A percentile compares a stretch with the other conserved stretches of the same genome.
Evolutionary conservation across 2,797 vertebrate species (phyloP).

Genomic region (Nothura maculosa): DNA sequence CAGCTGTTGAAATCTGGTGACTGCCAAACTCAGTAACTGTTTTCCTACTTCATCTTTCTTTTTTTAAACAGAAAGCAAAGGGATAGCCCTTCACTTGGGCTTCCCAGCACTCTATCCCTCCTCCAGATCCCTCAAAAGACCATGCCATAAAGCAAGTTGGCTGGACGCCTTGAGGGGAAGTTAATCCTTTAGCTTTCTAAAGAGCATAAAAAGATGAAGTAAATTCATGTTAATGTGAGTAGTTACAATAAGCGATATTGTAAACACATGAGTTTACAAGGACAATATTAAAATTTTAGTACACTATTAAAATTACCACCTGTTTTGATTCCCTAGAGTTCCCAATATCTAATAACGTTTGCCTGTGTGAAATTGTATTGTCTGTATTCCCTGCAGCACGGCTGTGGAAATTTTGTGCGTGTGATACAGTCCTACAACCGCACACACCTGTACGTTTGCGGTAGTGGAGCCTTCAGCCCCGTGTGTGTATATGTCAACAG

Average conservation of each 20-base stretch:
- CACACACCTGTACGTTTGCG: constrained; percentile 95
- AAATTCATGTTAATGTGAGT: not conserved
- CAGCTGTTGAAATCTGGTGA: not conserved
- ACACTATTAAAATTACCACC: not conserved
- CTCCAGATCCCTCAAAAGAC: not conserved
- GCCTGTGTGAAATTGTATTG: not conserved
- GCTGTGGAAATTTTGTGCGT: constrained; percentile 96
- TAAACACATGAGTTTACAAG: not conserved
- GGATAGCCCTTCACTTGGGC: too few relatives aligned
- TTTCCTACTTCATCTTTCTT: not conserved
- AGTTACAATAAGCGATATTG: not conserved
- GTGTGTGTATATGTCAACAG: constrained; percentile 94
- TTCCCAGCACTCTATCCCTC: not conserved
- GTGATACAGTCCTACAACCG: constrained; percentile 95
- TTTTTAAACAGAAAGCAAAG: not conserved
- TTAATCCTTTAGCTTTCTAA: not conserved
- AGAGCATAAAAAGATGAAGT: not conserved
- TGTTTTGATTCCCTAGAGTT: not conserved
- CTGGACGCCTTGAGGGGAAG: too few relatives aligned
- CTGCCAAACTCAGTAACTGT: not conserved
- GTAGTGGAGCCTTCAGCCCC: constrained; percentile 96
- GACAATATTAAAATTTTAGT: not conserved
- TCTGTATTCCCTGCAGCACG: constrained; percentile 84
- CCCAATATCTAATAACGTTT: accelerated
- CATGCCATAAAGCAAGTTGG: not conserved